Evolutionary conservation across 1,140 invertebrate genomes (phyloP), one percentile per base, ranked within the genome.

Genomic region (Sipha flava): DNA sequence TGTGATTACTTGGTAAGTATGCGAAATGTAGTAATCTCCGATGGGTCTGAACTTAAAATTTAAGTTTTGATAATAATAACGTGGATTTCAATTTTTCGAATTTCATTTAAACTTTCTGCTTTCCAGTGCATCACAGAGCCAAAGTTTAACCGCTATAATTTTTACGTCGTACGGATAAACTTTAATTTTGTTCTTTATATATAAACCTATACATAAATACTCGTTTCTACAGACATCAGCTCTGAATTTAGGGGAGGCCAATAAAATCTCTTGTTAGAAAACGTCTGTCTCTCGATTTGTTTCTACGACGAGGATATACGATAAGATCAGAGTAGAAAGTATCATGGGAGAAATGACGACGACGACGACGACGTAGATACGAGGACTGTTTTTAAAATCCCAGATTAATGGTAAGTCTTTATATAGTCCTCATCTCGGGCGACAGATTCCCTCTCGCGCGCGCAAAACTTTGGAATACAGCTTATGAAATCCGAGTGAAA

Each of bases 331-430:
- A n/a, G 31, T 66, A 37, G 5, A 40, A n/a, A 2, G 62, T 21
- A 18, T 14, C 3, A 16, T 12, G 4, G 21, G 29, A n/a, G n/a
- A n/a, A n/a, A n/a, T n/a, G n/a, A n/a, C n/a, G n/a, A n/a, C n/a
- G n/a, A n/a, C n/a, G n/a, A n/a, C n/a, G n/a, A n/a, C n/a, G n/a
- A n/a, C n/a, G n/a, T 1, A 40, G 10, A 14, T 29, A 16, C 1
- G 14, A 40, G 34, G 31, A 6, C 21, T 10, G 62, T 66, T 66
- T 66, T 40, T 1, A 16, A 3, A 66, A 40, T 66, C 34, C 34
- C 62, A 23, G 62, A 66, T 66, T 66, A 66, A 66, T 34, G 31
- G n/a, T 66, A 66, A 66, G 29, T 66, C 62, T 26, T 66, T 40
- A 66, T 66, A 40, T 23, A 23, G 18, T 40, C n/a, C 29, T 23